Percentiles rank a stretch among this genome's conserved stretches.
phyloP scores from a whole-genome alignment of 2,888 invertebrate genomes.

The Eristalinus sepulchralis region DNA sequence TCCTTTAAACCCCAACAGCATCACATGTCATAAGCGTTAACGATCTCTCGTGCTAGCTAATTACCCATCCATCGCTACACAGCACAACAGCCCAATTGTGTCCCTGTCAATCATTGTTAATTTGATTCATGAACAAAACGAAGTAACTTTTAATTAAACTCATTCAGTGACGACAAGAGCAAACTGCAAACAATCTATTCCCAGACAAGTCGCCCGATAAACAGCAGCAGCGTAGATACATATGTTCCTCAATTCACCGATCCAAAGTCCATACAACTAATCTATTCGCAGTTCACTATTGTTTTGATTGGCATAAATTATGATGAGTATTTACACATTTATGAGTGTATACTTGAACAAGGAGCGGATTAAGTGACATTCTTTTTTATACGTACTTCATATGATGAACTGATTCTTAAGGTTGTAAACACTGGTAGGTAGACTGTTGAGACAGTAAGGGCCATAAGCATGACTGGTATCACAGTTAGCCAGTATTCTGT shows the following conservation, averaged over 20 bases:
- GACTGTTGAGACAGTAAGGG: conserved; percentile 85
- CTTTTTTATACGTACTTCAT: conserved; percentile 84
- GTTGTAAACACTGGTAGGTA: conserved; percentile 91
- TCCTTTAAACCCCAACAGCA: background rate
- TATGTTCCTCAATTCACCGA: conserved; percentile 35
- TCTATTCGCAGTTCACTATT: conserved; percentile 17
- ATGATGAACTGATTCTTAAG: conserved; percentile 89
- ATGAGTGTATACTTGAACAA: background rate
- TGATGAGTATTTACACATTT: conserved; percentile 22
- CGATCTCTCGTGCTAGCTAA: background rate
- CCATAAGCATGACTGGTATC: conserved; percentile 86
- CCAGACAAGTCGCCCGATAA: background rate
- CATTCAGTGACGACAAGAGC: background rate
- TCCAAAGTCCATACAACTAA: conserved; percentile 58
- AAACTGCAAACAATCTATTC: background rate
- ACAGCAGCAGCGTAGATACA: background rate
- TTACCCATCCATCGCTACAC: background rate
- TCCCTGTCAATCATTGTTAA: conserved; percentile 43
- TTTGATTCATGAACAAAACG: conserved; percentile 19
- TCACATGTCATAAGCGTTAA: background rate
- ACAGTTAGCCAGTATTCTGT: conserved; percentile 91
- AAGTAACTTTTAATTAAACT: conserved; percentile 17
- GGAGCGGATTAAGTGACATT: conserved; percentile 5
- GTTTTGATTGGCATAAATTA: conserved; percentile 17
- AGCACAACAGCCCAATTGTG: conserved; percentile 22